Conservation (phyloP, 2,888 invertebrate genomes). For the Plebejus anna region DNA sequence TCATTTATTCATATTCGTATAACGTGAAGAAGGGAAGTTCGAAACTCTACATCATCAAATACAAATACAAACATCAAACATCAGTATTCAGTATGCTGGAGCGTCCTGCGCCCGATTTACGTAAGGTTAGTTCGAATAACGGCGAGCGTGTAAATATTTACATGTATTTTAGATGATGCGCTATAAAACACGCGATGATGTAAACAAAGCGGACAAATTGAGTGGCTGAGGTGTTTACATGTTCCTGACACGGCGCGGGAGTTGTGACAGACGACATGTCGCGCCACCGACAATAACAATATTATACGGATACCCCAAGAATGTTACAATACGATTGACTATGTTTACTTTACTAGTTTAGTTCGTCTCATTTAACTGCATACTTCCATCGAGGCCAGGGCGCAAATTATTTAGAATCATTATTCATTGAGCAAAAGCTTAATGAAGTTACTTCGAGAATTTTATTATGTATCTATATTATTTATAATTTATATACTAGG, state of each 20-base stretch:
- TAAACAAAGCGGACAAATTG: conserved; percentile 25
- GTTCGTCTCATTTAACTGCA: background rate
- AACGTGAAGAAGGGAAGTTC: background rate
- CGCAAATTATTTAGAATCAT: too few relatives aligned
- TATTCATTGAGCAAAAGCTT: too few relatives aligned
- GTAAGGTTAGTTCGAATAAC: background rate
- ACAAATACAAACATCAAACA: too few relatives aligned
- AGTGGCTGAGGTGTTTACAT: conserved; percentile 7
- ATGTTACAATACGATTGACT: conserved; percentile 23
- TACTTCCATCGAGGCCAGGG: background rate
- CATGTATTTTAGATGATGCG: background rate
- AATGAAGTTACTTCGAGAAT: too few relatives aligned
- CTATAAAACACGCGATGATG: conserved; percentile 8
- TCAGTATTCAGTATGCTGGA: background rate
- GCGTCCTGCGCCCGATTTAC: background rate
- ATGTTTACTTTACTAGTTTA: background rate
- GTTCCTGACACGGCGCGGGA: too few relatives aligned
- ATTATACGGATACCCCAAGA: background rate
- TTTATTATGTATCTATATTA: too few relatives aligned
- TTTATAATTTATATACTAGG: too few relatives aligned
- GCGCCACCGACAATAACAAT: conserved; percentile 22
- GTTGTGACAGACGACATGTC: background rate
- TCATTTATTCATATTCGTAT: too few relatives aligned
- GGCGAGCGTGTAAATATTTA: background rate
- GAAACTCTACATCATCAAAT: background rate